Percentiles rank a stretch among this genome's conserved stretches.
phyloP scores from a whole-genome alignment of 2,888 invertebrate species.

The Platynereis dumerilii region DNA sequence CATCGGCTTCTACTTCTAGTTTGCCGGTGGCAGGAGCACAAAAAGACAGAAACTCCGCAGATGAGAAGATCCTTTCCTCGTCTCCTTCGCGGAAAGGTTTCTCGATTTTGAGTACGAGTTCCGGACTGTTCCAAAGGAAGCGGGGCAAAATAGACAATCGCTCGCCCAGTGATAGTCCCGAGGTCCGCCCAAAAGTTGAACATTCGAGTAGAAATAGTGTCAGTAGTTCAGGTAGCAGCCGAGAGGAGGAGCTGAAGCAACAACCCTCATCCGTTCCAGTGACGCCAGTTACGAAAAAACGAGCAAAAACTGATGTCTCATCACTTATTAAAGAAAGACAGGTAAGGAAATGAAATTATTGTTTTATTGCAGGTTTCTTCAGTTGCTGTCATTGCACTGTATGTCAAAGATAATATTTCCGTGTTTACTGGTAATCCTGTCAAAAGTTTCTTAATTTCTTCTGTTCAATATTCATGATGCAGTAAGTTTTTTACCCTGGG shows the following conservation, averaged over 20 bases:
- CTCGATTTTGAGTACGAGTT: conserved; percentile 25
- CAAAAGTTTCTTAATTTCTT: no score
- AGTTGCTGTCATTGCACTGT: no score
- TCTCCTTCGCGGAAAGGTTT: conserved; percentile 20
- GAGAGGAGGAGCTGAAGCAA: background rate
- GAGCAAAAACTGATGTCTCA: background rate
- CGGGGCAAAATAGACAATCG: conserved; percentile 3
- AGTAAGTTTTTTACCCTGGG: no score
- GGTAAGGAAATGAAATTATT: no score
- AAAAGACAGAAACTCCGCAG: background rate
- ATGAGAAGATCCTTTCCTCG: background rate
- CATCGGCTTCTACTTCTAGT: background rate
- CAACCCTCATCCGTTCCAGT: background rate
- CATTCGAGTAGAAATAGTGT: no score
- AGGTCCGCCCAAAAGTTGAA: conserved; percentile 16
- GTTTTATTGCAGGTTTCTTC: no score
- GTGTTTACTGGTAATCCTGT: no score
- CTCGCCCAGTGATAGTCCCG: conserved; percentile 20
- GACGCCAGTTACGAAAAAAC: background rate
- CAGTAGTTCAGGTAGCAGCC: background rate
- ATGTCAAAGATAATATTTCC: no score
- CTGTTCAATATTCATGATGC: no score
- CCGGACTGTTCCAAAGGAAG: conserved; percentile 31
- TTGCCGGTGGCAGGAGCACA: background rate
- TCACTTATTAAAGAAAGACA: conserved; percentile 1